These are phyloP conservation scores for Dicranocentrus wangi DNA, from an alignment of 2,888 invertebrate genomes.

Conservation along the genomic window DNA sequence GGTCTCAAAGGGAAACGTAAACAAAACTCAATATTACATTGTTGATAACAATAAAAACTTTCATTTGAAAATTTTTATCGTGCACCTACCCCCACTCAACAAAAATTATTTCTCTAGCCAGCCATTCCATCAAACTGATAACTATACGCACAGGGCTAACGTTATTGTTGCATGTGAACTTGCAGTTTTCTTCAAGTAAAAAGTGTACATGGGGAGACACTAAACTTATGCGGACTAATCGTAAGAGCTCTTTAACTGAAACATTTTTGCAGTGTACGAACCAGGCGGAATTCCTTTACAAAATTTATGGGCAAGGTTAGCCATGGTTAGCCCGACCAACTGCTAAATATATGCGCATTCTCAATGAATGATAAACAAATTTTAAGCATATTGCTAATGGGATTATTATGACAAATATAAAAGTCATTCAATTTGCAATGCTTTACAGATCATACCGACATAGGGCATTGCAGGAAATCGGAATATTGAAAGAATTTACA, in stretches of 20 bases:
- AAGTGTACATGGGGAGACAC: neutral
- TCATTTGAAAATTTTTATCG: conserved; percentile 50
- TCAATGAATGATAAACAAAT: too few species aligned
- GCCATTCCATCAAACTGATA: neutral
- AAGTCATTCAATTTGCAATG: too few species aligned
- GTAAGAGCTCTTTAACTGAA: neutral
- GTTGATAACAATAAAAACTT: conserved; percentile 49
- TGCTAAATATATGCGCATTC: too few species aligned
- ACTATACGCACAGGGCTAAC: neutral
- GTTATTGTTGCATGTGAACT: conserved; percentile 42
- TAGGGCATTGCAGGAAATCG: too few species aligned
- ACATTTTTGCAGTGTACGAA: conserved; percentile 6
- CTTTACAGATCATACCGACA: too few species aligned
- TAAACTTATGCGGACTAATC: neutral
- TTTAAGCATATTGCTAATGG: too few species aligned
- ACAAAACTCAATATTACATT: conserved; percentile 53
- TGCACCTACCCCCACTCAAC: conserved; percentile 38
- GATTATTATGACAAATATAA: too few species aligned
- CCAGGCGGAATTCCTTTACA: conserved; percentile 1
- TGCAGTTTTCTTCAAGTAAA: neutral
- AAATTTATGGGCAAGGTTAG: too few species aligned
- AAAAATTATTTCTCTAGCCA: conserved; percentile 7
- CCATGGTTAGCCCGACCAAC: too few species aligned
- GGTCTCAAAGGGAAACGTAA: conserved; percentile 34
- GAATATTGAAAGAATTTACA: too few species aligned